These are phyloP conservation scores for Oxyruncus cristatus DNA, from an alignment of 2,113 vertebrate genomes.

Conservation along the genomic window DNA sequence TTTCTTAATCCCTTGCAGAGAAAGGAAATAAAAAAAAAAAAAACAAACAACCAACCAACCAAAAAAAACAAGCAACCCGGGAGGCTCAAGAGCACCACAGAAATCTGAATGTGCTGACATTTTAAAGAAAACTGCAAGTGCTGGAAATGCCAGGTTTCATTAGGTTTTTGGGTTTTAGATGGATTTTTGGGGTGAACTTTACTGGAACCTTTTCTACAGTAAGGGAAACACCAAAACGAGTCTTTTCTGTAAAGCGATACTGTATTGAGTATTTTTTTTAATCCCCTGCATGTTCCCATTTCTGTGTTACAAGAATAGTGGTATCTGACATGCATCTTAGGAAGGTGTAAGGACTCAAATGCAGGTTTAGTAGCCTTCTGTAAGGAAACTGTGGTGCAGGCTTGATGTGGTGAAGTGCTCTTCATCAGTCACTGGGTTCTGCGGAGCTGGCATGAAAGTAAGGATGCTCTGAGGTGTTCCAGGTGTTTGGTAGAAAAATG, in stretches of 20 bases:
- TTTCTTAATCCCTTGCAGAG: background rate
- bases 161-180: background rate
- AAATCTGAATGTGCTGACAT: background rate
- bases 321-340: background rate
- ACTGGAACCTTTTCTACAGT: background rate
- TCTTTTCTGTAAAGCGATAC: background rate
- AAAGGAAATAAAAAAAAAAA: rapidly evolving
- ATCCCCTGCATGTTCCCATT: rapidly evolving
- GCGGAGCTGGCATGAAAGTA: background rate
- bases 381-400: background rate
- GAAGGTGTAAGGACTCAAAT: background rate
- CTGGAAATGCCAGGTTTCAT: background rate
- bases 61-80: rapidly evolving
- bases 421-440: background rate
- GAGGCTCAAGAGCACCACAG: background rate
- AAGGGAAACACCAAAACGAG: background rate
- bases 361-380: background rate
- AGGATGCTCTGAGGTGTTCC: background rate
- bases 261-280: background rate
- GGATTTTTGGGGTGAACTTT: background rate
- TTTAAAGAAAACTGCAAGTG: background rate
- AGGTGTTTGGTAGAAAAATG: background rate
- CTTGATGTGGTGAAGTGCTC: background rate
- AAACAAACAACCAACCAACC: too few species aligned
- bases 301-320: background rate